phyloP scores from a whole-genome alignment of 2,888 invertebrate species.

The Polylopha cassiicola region DNA sequence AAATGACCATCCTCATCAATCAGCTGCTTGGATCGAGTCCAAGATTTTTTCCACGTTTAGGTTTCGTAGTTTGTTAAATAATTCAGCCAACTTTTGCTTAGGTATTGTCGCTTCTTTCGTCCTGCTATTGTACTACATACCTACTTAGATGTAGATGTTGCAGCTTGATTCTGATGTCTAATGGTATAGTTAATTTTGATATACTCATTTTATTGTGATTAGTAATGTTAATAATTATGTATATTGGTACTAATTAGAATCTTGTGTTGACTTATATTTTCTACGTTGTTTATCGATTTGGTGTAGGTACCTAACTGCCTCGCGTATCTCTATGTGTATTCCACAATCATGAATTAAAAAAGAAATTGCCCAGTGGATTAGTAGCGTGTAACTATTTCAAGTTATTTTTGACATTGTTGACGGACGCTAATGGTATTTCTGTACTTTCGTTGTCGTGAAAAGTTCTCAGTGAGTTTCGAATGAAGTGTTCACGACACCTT shows the following conservation, averaged over 20 bases:
- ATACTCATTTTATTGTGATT: no score
- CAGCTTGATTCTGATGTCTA: no score
- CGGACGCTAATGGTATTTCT: slow-evolving; percentile 62
- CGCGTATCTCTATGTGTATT: no score
- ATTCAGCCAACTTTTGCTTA: slow-evolving; percentile 55
- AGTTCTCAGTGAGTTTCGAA: slow-evolving; percentile 55
- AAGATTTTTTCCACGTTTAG: slow-evolving; percentile 77
- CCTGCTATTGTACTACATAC: no score
- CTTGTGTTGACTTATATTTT: no score
- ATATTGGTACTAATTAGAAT: no score
- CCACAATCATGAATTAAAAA: no score
- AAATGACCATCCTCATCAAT: slow-evolving; percentile 78
- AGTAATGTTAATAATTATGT: no score
- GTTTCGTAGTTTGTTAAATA: slow-evolving; percentile 71
- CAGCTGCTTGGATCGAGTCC: slow-evolving; percentile 74
- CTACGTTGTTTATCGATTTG: slow-evolving; percentile 7
- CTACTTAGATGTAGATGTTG: no score
- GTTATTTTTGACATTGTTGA: slow-evolving; percentile 56
- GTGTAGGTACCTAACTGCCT: slow-evolving; percentile 3
- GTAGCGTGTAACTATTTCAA: slow-evolving; percentile 40
- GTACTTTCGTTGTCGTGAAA: slow-evolving; percentile 59
- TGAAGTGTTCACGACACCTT: slow-evolving; percentile 68
- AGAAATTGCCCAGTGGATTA: slow-evolving; percentile 22
- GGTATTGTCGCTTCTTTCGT: slow-evolving; percentile 32
- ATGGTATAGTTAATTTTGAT: no score